These are phyloP conservation scores for Cacoxenus indagator DNA, from an alignment of 2,888 invertebrate genomes.

Conservation along the genomic window DNA sequence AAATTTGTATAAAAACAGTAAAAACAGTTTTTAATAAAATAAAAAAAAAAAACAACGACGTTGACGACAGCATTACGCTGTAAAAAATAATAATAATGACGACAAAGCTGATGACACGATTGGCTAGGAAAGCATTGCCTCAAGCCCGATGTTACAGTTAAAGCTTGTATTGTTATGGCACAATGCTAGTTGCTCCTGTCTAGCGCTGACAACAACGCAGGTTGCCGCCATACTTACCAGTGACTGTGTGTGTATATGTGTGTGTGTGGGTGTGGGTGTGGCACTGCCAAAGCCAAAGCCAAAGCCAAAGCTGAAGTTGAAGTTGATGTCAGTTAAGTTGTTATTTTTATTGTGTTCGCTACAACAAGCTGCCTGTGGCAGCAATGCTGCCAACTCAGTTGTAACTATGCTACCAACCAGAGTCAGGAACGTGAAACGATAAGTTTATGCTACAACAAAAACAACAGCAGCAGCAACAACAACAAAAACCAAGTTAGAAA, in stretches of 20 bases:
- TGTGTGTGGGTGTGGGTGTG: background rate
- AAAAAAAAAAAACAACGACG: too few relatives aligned
- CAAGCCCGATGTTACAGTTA: slow-evolving; percentile 7
- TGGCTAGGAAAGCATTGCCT: slow-evolving; percentile 9
- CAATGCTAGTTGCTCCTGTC: too few relatives aligned
- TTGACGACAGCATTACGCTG: too few relatives aligned
- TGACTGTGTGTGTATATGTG: background rate
- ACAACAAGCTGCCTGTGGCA: background rate
- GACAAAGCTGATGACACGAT: slow-evolving; percentile 1
- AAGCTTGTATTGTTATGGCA: slow-evolving; percentile 6
- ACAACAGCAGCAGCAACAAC: background rate
- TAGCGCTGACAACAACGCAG: background rate
- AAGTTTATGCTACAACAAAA: slow-evolving; percentile 3
- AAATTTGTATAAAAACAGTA: too few relatives aligned
- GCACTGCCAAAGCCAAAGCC: background rate
- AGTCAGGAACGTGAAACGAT: background rate
- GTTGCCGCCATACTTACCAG: too few relatives aligned
- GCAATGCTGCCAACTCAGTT: background rate
- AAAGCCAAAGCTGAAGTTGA: background rate
- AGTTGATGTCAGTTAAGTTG: slow-evolving; percentile 5
- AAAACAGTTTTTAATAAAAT: too few relatives aligned
- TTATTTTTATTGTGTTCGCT: slow-evolving; percentile 6
- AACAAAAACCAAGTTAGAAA: background rate
- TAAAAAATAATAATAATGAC: background rate
- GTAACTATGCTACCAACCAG: background rate